These are phyloP conservation scores for Bolborhynchus lineola DNA, from an alignment of 2,113 vertebrate species.

Conservation along the genomic window DNA sequence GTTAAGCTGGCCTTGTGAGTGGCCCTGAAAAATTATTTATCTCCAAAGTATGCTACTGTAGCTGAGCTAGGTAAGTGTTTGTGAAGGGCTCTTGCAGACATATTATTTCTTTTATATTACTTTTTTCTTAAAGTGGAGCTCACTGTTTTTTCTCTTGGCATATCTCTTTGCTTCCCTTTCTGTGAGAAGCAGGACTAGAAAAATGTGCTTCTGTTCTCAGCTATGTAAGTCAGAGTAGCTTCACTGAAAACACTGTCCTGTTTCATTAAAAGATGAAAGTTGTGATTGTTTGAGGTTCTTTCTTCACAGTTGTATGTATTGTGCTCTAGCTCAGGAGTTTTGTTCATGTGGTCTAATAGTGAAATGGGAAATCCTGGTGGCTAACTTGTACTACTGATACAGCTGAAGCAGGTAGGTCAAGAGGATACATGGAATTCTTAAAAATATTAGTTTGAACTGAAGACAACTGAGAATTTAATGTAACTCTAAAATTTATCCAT, in stretches of 20 bases:
- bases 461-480: background rate
- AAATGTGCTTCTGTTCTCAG: background rate
- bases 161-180: background rate
- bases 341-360: background rate
- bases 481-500: background rate
- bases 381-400: background rate
- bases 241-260: background rate
- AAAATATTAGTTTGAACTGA: background rate
- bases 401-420: background rate
- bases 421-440: background rate
- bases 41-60: background rate
- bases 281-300: background rate
- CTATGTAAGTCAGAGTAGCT: background rate
- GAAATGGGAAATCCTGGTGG: background rate
- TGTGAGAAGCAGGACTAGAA: background rate
- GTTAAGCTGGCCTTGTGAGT: background rate
- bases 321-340: background rate
- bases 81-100: background rate
- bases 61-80: background rate
- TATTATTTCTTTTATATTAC: fast-evolving
- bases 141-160: background rate
- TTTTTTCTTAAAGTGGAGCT: background rate
- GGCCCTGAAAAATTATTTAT: background rate
- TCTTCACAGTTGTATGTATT: background rate
- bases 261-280: background rate